Base-by-base conservation (phyloP, 2,113 vertebrate genomes). In the Podarcis raffonei region DNA sequence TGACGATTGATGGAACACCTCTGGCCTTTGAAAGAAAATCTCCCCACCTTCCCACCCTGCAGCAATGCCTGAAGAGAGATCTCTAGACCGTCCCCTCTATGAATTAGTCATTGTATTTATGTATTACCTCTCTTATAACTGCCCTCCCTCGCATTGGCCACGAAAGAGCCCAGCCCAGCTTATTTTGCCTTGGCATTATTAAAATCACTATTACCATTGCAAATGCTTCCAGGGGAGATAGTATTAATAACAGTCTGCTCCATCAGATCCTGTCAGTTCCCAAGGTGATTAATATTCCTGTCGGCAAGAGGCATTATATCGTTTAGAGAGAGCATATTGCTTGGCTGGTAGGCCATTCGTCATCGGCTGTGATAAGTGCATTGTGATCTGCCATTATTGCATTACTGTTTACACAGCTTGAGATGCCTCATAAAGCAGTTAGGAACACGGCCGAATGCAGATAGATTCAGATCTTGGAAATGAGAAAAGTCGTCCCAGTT, bases 161-260 rank as follows among this genome's bases (percentile, higher is more conserved):
- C 0, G 1, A 93, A 89, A 78, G 59, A 7, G 0, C 32, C 82
- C 85, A 90, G 81, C 83, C 30, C 68, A 89, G 79, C 69, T 87
- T 80, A 88, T 93, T 93, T 92, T 92, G 30, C 83, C 90, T 81
- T 77, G 32, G 74, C 82, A 42, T 95, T 96, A 95, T 96, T 94
- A 94, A 95, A 94, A 94, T 90, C 83, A 84, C 84, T 91, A 94
- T 95, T 96, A 93, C 92, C 91, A 94, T 94, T 94, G 94, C 92
- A 95, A 95, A 95, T 94, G 86, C 66, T 95, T 94, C 89, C 85
- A 92, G 87, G 90, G 71, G 84, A 94, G 89, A 92, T 89, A 91
- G 89, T 89, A 91, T 92, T 93, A 93, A 92, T 94, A 94, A 91
- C 71, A 89, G 79, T 83, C 79, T 91, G 90, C 93, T 91, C 91